phyloP scores from a whole-genome alignment of 2,113 vertebrate genomes.

The Sporophila hypoxantha region DNA sequence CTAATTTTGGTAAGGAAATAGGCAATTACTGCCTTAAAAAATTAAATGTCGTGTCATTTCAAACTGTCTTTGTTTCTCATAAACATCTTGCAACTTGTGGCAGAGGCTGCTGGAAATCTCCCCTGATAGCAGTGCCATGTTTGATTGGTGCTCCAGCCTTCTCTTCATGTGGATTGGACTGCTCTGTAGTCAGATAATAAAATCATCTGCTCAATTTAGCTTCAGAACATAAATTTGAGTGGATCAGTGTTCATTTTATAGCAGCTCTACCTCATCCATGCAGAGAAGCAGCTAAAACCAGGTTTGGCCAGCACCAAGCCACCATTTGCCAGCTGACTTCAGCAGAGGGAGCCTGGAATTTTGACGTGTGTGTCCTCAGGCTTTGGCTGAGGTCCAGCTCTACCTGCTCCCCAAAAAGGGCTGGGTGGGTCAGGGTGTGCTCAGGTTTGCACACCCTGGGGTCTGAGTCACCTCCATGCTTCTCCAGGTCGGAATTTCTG shows the following conservation, averaged over 20 bases:
- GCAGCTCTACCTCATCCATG: not conserved
- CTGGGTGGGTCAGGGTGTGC: fast-evolving
- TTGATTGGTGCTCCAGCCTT: not conserved
- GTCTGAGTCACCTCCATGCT: not conserved
- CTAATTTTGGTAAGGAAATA: slow-evolving; percentile 47
- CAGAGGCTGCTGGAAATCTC: slow-evolving; percentile 24
- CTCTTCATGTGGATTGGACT: slow-evolving; percentile 8
- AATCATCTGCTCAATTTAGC: not conserved
- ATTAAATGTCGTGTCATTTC: slow-evolving; percentile 39
- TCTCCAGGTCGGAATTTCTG: not conserved
- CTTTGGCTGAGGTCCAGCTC: not conserved
- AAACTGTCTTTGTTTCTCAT: slow-evolving; percentile 21
- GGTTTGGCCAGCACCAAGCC: not conserved
- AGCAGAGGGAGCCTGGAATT: not conserved
- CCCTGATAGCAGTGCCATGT: not conserved
- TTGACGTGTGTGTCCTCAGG: not conserved
- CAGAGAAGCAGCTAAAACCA: not conserved
- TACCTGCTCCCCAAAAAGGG: not conserved
- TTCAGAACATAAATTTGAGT: not conserved
- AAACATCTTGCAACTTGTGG: slow-evolving; percentile 23
- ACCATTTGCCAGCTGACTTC: not conserved
- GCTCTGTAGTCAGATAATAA: not conserved
- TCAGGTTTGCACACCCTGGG: not conserved
- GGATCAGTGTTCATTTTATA: not conserved
- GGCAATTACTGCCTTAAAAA: slow-evolving; percentile 43